Evolutionary conservation across 2,888 invertebrate genomes (phyloP), one percentile per base, ranked within the genome.

Genomic region (Ennomos fuscantarius): DNA sequence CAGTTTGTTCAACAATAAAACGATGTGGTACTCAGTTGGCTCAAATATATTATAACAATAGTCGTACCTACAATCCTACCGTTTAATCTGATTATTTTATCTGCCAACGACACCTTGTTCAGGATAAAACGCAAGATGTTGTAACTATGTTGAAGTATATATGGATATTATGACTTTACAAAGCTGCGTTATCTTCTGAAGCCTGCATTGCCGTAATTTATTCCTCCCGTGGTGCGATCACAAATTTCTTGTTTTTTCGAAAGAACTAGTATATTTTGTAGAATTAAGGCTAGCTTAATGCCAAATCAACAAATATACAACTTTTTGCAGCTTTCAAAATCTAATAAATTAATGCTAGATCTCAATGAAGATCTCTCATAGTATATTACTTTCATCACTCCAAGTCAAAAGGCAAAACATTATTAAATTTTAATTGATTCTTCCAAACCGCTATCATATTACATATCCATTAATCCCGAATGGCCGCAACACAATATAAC

Each of bases 21-120:
- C 79, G 78, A 82, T 83, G 83, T 77, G 78, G 69, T 77, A 75
- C 84, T 85, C 73, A 76, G 69, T 46, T 53, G 58, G 58, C 62
- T 54, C 32, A 5, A 24, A 0, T 24, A 24, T 24, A 24, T 1
- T 24, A 24, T 24, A 24, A 24, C 24, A 24, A 24, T 24, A 24
- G 24, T 24, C 24, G 24, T 24, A 24, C n/a, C n/a, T n/a, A n/a
- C 24, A 24, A 24, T 24, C 24, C 43, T 60, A 60, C 62, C 57
- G 66, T 66, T 69, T 60, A 62, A 63, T 60, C 63, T 65, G 68
- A 70, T 70, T 60, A 62, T 68, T 58, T 60, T 70, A 76, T 74
- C 73, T 68, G 73, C 67, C 70, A 72, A 67, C 63, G 70, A 74
- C 70, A 53, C 48, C 59, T 45, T 46, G 33, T 39, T 24, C 9